These are phyloP conservation scores for Caenorhabditis briggsae DNA, from an alignment of 1,140 invertebrate species.

Conservation along the genomic window DNA sequence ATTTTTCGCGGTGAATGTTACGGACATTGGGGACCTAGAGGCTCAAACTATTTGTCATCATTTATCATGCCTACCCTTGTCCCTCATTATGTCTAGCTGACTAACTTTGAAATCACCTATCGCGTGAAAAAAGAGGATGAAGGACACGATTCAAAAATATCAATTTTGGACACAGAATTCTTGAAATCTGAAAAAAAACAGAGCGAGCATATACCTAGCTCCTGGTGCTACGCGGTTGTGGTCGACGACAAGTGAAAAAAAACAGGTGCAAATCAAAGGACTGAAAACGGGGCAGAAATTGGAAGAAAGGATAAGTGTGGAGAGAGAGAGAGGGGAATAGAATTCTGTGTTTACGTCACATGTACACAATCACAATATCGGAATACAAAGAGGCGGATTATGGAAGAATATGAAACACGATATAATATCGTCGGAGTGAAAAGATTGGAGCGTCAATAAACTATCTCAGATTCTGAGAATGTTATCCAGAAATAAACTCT, in stretches of 20 bases:
- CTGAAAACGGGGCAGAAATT: background rate
- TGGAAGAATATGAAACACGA: background rate
- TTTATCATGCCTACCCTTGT: too few relatives aligned
- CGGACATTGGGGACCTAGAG: too few relatives aligned
- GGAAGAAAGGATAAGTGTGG: background rate
- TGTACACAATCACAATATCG: background rate
- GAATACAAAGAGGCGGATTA: constrained; percentile 48
- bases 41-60: too few relatives aligned
- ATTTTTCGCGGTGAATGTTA: too few relatives aligned
- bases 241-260: background rate
- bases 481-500: background rate
- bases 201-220: too few relatives aligned
- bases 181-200: too few relatives aligned
- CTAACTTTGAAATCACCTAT: too few relatives aligned
- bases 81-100: too few relatives aligned
- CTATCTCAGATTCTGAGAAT: background rate
- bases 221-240: background rate
- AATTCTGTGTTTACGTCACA: constrained; percentile 57
- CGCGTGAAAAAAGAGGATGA: too few relatives aligned
- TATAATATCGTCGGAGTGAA: background rate
- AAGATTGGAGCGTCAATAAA: too few relatives aligned
- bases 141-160: too few relatives aligned
- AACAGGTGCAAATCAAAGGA: constrained; percentile 49
- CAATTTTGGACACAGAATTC: too few relatives aligned
- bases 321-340: background rate